Percentiles rank a stretch among this genome's conserved stretches.
These are phyloP conservation scores for Hirundo rustica DNA, from an alignment of 2,797 vertebrate species.

Conservation along the genomic window DNA sequence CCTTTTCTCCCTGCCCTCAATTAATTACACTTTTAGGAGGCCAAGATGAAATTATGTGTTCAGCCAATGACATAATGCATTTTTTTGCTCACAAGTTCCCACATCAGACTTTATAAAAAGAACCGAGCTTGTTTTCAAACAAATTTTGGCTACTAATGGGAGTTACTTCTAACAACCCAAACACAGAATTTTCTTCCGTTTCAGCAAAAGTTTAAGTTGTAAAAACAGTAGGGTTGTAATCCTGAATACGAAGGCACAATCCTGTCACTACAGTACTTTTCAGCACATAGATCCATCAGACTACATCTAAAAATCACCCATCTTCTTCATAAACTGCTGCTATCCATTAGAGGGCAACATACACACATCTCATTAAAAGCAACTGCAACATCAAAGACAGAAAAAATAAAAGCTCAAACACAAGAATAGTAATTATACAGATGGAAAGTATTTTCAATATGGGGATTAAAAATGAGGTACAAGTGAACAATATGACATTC, in stretches of 20 bases:
- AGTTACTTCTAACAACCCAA: background rate
- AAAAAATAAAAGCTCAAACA: background rate
- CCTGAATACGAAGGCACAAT: background rate
- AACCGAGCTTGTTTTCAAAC: background rate
- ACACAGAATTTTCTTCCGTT: background rate
- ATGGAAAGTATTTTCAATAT: background rate
- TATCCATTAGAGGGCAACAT: constrained; percentile 2
- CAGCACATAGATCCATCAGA: background rate
- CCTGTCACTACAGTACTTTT: background rate
- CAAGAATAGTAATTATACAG: background rate
- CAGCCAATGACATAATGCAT: background rate
- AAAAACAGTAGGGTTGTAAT: background rate
- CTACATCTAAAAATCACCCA: background rate
- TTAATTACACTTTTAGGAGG: background rate
- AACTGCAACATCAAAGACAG: background rate
- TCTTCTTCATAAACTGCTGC: background rate
- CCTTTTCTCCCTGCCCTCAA: background rate
- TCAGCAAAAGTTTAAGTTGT: background rate
- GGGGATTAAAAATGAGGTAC: background rate
- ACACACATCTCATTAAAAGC: background rate
- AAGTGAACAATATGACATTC: background rate
- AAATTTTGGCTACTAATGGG: background rate
- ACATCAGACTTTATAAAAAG: background rate
- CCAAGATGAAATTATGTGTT: background rate
- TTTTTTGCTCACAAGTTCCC: background rate